These are phyloP conservation scores for Trichogramma dendrolimi DNA, from an alignment of 2,888 invertebrate genomes.

Conservation along the genomic window DNA sequence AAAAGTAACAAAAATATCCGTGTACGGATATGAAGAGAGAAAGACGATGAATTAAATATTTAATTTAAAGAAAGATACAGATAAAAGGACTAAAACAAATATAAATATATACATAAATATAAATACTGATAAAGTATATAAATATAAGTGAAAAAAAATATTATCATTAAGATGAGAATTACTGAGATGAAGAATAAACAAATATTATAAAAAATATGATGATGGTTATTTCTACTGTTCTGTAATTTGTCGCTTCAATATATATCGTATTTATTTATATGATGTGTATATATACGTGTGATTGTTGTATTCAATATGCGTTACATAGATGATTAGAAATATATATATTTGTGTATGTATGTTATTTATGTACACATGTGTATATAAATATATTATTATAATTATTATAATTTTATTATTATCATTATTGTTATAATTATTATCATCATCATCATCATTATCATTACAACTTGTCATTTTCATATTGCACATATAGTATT, in stretches of 20 bases:
- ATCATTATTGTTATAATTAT: slow-evolving; percentile 34
- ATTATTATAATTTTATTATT: slow-evolving; percentile 37
- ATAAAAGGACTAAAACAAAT: slow-evolving; percentile 36
- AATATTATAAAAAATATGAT: slow-evolving; percentile 36
- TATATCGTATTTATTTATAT: no score
- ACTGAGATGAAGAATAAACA: slow-evolving; percentile 26
- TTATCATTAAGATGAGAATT: no score
- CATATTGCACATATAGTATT: slow-evolving; percentile 26
- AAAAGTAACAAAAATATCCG: slow-evolving; percentile 34
- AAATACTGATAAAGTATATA: slow-evolving; percentile 27
- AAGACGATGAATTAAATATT: slow-evolving; percentile 41
- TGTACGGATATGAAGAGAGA: slow-evolving; percentile 33
- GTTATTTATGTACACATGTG: slow-evolving; percentile 9
- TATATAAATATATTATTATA: slow-evolving; percentile 37
- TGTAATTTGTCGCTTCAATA: slow-evolving; percentile 48
- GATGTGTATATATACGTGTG: slow-evolving; percentile 40
- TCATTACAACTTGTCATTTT: slow-evolving; percentile 25
- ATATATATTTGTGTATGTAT: slow-evolving; percentile 34
- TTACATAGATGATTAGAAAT: slow-evolving; percentile 26
- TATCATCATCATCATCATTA: slow-evolving; percentile 15
- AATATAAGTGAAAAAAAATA: slow-evolving; percentile 25
- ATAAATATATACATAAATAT: slow-evolving; percentile 31
- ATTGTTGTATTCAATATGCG: slow-evolving; percentile 50
- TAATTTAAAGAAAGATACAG: slow-evolving; percentile 44
- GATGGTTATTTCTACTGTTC: slow-evolving; percentile 51